Evolutionary conservation across 2,888 invertebrate species (phyloP), one percentile per base, ranked within the genome.

Genomic region (Microctonus hyperodae): DNA sequence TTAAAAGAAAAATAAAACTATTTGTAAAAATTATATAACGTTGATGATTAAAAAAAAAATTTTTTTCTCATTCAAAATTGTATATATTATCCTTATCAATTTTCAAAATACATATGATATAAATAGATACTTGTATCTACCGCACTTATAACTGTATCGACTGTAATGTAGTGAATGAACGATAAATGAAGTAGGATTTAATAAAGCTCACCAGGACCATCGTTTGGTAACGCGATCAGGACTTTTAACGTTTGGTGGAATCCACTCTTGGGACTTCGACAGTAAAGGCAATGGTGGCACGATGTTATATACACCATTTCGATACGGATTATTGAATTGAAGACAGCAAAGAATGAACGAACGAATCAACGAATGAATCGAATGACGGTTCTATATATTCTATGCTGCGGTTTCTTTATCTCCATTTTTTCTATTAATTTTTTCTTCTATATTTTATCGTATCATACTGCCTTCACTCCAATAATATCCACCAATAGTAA

Each of bases 291-390:
- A 11, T 22, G 20, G 35, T n/a, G n/a, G 9, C 22, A 56, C n/a
- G 33, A 7, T 9, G 6, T 22, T 56, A 44, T 64, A 57, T 65
- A 65, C 51, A 58, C 51, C 23, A 65, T 58, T 65, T 59, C 58
- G 51, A 65, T 59, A 65, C 50, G 58, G 58, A 58, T 65, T 65
- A 65, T 65, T 51, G 58, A 65, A 65, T 65, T 51, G 35, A 20
- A 64, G 35, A 55, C 28, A 44, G 37, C 5, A 44, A 63, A 31
- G 63, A 48, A 63, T 37, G 40, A 64, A 23, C 44, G 40, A 64
- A 23, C 44, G 48, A 51, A 1, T 51, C 7, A 35, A 16, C 4
- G 44, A 44, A 44, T n/a, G 55, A 65, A 59, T 65, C 51, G 37
- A 50, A 53, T 57, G 55, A 31, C 16, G 13, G 55, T 25, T 23